phyloP scores from a whole-genome alignment of 1,140 invertebrate genomes.

The Achatina immaculata region DNA sequence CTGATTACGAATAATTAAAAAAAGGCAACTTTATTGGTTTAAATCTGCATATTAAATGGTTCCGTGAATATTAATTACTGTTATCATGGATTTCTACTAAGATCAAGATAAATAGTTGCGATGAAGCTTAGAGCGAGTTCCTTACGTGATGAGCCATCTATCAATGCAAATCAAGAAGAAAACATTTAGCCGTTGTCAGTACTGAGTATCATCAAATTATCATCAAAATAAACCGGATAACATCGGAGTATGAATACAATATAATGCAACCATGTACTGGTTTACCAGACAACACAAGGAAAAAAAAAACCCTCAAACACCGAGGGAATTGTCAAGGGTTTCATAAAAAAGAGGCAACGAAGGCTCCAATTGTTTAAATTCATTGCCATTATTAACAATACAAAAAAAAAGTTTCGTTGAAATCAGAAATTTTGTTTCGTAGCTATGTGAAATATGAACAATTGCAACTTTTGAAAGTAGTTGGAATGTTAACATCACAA shows the following conservation, averaged over 20 bases:
- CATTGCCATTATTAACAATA: too few species aligned
- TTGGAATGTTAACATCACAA: constrained; percentile 14
- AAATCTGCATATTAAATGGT: background rate
- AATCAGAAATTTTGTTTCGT: constrained; percentile 2
- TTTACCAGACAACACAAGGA: too few species aligned
- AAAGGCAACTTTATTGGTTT: background rate
- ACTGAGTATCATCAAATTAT: background rate
- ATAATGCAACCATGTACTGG: too few species aligned
- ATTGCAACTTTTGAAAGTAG: background rate
- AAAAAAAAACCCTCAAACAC: too few species aligned
- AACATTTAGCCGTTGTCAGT: background rate
- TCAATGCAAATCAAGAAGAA: background rate
- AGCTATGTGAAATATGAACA: background rate
- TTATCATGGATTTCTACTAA: too few species aligned
- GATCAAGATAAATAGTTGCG: too few species aligned
- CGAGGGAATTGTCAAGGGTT: too few species aligned
- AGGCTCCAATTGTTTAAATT: too few species aligned
- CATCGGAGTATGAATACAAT: background rate
- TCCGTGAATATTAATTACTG: background rate
- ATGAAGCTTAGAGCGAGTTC: background rate
- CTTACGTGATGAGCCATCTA: background rate
- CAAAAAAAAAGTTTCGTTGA: background rate
- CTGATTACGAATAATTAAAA: too few species aligned
- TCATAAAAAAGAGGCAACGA: too few species aligned
- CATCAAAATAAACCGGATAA: background rate